Percentiles rank a stretch among this genome's conserved stretches.
These are phyloP conservation scores for Epinephelus fuscoguttatus DNA, from an alignment of 2,113 vertebrate genomes.

Conservation along the genomic window DNA sequence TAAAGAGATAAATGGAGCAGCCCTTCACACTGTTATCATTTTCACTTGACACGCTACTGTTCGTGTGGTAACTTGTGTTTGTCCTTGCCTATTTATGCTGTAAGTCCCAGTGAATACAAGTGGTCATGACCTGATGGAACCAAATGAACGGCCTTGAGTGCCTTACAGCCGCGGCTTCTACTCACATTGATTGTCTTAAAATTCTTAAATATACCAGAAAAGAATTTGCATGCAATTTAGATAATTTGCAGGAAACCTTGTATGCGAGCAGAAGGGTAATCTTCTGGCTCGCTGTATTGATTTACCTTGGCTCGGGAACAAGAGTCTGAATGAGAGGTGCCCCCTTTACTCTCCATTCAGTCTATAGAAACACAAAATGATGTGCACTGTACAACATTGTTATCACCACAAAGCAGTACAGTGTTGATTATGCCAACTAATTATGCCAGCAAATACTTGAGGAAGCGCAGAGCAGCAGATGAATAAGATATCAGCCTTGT, in stretches of 20 bases:
- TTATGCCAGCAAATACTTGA: slow-evolving; percentile 69
- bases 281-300: slow-evolving; percentile 27
- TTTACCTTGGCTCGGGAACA: slow-evolving; percentile 54
- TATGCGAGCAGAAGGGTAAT: not conserved
- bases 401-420: slow-evolving; percentile 64
- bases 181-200: slow-evolving; percentile 21
- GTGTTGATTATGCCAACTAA: slow-evolving; percentile 75
- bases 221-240: slow-evolving; percentile 31
- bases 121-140: slow-evolving; percentile 16
- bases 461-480: slow-evolving; percentile 65
- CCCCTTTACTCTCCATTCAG: slow-evolving; percentile 47
- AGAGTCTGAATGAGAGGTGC: slow-evolving; percentile 47
- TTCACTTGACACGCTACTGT: not conserved
- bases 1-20: not conserved
- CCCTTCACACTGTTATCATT: not conserved
- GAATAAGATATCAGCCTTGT: slow-evolving; percentile 74
- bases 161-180: slow-evolving; percentile 26
- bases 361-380: slow-evolving; percentile 29
- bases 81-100: slow-evolving; percentile 24
- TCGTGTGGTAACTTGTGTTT: not conserved
- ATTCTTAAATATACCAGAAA: slow-evolving; percentile 12
- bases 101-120: slow-evolving; percentile 20
- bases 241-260: slow-evolving; percentile 30
- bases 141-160: slow-evolving; percentile 29
- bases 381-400: slow-evolving; percentile 49